Evolutionary conservation across 2,888 invertebrate species (phyloP).

Genomic region (Coelogynopora nodosa): DNA sequence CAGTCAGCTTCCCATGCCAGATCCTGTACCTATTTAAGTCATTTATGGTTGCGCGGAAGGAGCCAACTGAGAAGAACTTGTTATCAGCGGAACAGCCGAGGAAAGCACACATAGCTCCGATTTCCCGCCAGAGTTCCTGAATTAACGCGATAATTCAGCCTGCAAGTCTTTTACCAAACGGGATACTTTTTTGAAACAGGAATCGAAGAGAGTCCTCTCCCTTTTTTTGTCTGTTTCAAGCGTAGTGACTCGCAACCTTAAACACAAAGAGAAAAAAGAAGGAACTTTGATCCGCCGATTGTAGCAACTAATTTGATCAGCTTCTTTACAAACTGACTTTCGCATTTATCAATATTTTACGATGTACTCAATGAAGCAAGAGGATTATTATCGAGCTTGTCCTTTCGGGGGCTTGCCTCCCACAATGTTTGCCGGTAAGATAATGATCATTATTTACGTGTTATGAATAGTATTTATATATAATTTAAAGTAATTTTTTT

Average conservation of each 20-base stretch:
- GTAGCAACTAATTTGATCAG: not conserved
- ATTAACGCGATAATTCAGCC: not conserved
- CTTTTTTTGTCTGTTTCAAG: not conserved
- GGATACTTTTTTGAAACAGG: not conserved
- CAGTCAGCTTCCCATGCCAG: not conserved
- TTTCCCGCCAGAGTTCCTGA: not conserved
- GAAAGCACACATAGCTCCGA: not conserved
- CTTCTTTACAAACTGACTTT: not conserved
- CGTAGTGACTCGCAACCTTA: not conserved
- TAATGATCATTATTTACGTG: no score
- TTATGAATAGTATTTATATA: no score
- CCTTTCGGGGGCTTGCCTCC: slow-evolving; percentile 55
- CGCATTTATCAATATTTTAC: not conserved
- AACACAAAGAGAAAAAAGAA: not conserved
- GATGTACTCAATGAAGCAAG: slow-evolving; percentile 57
- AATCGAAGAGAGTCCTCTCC: not conserved
- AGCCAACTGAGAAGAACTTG: not conserved
- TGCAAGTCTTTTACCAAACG: not conserved
- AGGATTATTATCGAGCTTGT: slow-evolving; percentile 57
- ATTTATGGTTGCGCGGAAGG: not conserved
- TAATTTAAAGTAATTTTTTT: no score
- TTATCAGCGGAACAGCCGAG: not conserved
- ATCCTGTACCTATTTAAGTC: not conserved
- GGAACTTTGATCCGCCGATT: not conserved
- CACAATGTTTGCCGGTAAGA: slow-evolving; percentile 56